Evolutionary conservation across 2,888 invertebrate genomes (phyloP).

Genomic region (Rhorus exstirpatorius): DNA sequence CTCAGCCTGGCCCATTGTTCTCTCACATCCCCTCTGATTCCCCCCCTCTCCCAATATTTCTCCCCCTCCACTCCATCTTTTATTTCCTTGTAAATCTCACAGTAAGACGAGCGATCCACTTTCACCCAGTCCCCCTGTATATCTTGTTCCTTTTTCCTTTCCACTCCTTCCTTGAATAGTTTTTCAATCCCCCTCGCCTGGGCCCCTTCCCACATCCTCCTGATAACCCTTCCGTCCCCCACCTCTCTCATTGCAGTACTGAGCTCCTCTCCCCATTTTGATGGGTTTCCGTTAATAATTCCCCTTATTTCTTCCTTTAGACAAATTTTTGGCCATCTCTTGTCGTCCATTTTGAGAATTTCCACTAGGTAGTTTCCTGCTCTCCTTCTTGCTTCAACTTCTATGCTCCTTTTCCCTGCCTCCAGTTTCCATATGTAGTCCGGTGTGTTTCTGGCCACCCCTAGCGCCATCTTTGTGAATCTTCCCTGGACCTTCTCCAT

Average conservation of each 20-base stretch:
- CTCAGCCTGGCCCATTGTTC: not conserved
- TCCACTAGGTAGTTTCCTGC: not conserved
- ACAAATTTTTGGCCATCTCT: not conserved
- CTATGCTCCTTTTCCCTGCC: not conserved
- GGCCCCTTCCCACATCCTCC: not conserved
- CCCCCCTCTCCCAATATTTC: not conserved
- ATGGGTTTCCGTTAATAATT: not conserved
- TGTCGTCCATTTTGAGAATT: not conserved
- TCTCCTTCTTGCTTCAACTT: not conserved
- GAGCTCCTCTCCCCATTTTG: not conserved
- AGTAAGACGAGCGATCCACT: not conserved
- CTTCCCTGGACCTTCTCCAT: not conserved
- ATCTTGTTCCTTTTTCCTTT: not conserved
- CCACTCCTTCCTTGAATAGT: not conserved
- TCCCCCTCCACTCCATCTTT: not conserved
- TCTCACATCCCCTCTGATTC: not conserved
- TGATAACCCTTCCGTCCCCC: not conserved
- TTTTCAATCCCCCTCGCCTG: not conserved
- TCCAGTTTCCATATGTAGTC: not conserved
- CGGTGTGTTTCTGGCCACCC: not conserved
- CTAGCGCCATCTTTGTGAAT: not conserved
- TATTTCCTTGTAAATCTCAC: not conserved
- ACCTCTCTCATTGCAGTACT: constrained; percentile 3
- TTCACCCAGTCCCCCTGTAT: not conserved
- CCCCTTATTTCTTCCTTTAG: not conserved